A percentile compares a stretch with the other conserved stretches of the same genome.
phyloP scores from a whole-genome alignment of 2,888 invertebrate genomes.

The Volucella bombylans region DNA sequence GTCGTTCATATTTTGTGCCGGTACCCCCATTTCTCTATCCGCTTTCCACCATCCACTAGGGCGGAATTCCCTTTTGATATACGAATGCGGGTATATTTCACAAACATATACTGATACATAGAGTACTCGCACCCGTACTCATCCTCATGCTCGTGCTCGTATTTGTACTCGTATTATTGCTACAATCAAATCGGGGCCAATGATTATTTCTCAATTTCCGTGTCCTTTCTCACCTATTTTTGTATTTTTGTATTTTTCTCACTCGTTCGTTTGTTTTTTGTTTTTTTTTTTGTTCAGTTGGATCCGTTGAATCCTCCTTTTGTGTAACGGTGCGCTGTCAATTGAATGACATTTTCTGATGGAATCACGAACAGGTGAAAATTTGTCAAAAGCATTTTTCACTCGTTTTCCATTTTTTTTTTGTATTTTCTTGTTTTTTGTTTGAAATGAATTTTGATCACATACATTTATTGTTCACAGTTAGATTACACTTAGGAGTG shows the following conservation, averaged over 20 bases:
- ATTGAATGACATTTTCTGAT: constrained; percentile 38
- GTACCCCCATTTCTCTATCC: neutral
- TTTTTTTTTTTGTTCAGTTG: too few relatives aligned
- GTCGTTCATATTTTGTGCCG: constrained; percentile 25
- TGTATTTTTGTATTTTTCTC: constrained; percentile 8
- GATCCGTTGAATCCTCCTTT: constrained; percentile 24
- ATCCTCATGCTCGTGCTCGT: too few relatives aligned
- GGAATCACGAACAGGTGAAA: constrained; percentile 50
- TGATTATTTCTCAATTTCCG: constrained; percentile 56
- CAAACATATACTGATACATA: neutral
- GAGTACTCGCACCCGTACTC: too few relatives aligned
- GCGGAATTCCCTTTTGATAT: neutral
- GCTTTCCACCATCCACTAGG: neutral
- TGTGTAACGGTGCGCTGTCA: constrained; percentile 29
- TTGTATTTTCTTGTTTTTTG: neutral
- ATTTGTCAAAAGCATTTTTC: constrained; percentile 32
- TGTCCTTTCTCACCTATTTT: constrained; percentile 44
- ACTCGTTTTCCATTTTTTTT: neutral
- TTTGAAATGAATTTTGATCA: neutral
- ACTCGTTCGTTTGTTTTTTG: constrained; percentile 18
- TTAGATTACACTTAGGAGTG: neutral
- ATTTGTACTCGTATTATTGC: too few relatives aligned
- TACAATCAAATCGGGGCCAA: constrained; percentile 42
- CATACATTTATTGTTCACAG: too few relatives aligned
- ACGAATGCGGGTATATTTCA: neutral